Evolutionary conservation across 2,797 vertebrate genomes (phyloP).

Genomic region (Xerus rutilus): DNA sequence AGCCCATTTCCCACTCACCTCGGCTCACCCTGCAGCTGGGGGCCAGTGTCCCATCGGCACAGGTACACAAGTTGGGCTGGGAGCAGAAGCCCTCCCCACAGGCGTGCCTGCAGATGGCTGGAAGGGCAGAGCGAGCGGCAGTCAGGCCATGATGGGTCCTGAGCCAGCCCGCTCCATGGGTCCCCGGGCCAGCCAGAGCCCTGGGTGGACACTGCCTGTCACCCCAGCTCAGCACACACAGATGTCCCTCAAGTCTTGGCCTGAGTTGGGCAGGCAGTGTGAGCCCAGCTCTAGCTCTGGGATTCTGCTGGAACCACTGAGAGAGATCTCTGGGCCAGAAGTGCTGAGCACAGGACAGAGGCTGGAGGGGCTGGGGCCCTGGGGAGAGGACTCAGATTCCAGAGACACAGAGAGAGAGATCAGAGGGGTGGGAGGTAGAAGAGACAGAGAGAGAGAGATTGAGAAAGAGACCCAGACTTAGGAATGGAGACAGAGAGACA

Average conservation of each 20-base stretch:
- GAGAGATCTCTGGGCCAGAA: background rate
- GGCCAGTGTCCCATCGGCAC: slow-evolving; percentile 95
- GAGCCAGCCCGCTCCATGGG: background rate
- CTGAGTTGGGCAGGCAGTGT: no score
- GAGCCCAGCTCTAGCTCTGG: background rate
- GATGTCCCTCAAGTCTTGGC: rapidly evolving
- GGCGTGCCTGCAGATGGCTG: slow-evolving; percentile 95
- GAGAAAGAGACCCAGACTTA: background rate
- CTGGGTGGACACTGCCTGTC: background rate
- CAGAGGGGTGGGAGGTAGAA: background rate
- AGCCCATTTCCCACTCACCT: slow-evolving; percentile 87
- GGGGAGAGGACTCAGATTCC: background rate
- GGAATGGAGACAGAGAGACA: no score
- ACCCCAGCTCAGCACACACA: background rate
- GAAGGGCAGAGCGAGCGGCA: rapidly evolving
- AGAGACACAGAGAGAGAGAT: background rate
- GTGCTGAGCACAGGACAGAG: background rate
- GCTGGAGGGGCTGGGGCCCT: no score
- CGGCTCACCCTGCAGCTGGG: slow-evolving; percentile 92
- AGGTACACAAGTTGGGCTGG: slow-evolving; percentile 97
- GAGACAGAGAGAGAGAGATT: background rate
- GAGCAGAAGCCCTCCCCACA: slow-evolving; percentile 97
- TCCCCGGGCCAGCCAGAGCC: background rate
- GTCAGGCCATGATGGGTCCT: background rate
- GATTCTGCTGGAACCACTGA: background rate